Percentiles rank a stretch among this genome's conserved stretches.
phyloP scores from a whole-genome alignment of 2,113 vertebrate genomes.

The Hepsetus odoe region DNA sequence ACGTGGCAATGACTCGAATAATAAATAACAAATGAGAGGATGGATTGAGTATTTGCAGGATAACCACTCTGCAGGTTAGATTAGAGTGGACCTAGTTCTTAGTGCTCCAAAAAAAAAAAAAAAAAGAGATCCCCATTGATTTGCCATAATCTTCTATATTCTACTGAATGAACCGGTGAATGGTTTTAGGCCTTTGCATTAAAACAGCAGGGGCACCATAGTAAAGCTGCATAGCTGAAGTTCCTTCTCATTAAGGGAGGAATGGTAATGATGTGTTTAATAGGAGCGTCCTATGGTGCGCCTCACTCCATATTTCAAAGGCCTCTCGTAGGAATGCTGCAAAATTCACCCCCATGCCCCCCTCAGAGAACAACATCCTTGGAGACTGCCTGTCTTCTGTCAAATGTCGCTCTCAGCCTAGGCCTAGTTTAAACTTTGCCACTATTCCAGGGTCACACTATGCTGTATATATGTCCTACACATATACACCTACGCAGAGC shows the following conservation, averaged over 20 bases:
- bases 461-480: not conserved
- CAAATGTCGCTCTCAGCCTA: not conserved
- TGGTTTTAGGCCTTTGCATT: constrained; percentile 11
- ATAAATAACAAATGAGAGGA: constrained; percentile 1
- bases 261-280: constrained; percentile 60
- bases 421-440: constrained; percentile 22
- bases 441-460: constrained; percentile 23
- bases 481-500: not conserved
- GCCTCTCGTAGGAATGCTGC: constrained; percentile 39
- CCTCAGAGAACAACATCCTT: constrained; percentile 32
- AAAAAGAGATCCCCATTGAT: not conserved
- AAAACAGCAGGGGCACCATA: constrained; percentile 17
- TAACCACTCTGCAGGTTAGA: not conserved
- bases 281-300: constrained; percentile 44
- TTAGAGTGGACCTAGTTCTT: not conserved
- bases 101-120: not conserved
- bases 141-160: not conserved
- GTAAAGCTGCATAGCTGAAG: constrained; percentile 41
- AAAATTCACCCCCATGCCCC: not conserved
- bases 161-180: not conserved
- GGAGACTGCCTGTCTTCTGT: constrained; percentile 32
- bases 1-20: not conserved
- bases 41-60: not conserved
- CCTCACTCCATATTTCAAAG: constrained; percentile 24
- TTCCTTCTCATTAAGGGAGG: constrained; percentile 41